Conservation (phyloP, 2,113 vertebrate species). For the Verasper variegatus region DNA sequence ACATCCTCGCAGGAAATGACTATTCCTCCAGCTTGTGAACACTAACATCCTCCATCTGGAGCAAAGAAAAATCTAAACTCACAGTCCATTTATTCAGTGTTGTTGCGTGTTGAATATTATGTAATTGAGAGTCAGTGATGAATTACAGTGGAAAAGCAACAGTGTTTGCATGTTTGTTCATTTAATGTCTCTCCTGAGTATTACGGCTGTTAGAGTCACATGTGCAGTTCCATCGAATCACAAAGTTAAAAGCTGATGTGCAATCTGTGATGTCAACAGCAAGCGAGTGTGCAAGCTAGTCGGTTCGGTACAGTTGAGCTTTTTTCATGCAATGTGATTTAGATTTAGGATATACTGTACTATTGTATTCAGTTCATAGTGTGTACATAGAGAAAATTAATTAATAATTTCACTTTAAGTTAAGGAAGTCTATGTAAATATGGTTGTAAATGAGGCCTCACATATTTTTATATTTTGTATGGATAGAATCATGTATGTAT, state of each 20-base stretch:
- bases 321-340: slow-evolving; percentile 70
- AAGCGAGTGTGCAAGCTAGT: slow-evolving; percentile 51
- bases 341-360: slow-evolving; percentile 56
- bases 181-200: slow-evolving; percentile 64
- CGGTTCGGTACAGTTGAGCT: slow-evolving; percentile 61
- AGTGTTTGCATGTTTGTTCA: slow-evolving; percentile 75
- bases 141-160: slow-evolving; percentile 67
- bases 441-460: slow-evolving; percentile 96
- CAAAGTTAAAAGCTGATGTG: slow-evolving; percentile 52
- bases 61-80: slow-evolving; percentile 32
- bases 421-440: slow-evolving; percentile 90
- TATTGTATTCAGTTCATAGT: slow-evolving; percentile 73
- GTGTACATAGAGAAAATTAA: slow-evolving; percentile 83
- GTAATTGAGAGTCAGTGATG: slow-evolving; percentile 68
- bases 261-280: slow-evolving; percentile 40
- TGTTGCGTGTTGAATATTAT: slow-evolving; percentile 71
- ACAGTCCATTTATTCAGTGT: slow-evolving; percentile 53
- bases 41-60: slow-evolving; percentile 50
- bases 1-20: slow-evolving; percentile 46
- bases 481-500: slow-evolving; percentile 88
- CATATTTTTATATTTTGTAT: slow-evolving; percentile 98
- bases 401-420: slow-evolving; percentile 84
- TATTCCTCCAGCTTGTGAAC: slow-evolving; percentile 24
- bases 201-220: slow-evolving; percentile 51
- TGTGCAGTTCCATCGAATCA: slow-evolving; percentile 44